These are phyloP conservation scores for Coendou prehensilis DNA, from an alignment of 2,797 vertebrate species.

Conservation along the genomic window DNA sequence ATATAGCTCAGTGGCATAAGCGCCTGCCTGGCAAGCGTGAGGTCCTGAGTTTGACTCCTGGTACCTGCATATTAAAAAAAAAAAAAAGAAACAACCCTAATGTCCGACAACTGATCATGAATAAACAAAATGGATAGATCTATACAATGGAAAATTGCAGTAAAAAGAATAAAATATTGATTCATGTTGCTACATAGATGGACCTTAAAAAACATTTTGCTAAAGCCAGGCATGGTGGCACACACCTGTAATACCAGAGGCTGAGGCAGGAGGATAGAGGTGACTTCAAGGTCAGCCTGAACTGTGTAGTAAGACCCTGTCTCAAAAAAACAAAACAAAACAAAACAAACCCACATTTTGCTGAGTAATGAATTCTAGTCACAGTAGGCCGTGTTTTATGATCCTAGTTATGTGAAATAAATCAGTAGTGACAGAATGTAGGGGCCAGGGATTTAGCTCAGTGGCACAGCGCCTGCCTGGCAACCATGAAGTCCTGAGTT, in stretches of 20 bases:
- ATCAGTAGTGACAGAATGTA: neutral
- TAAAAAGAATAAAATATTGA: slow-evolving; percentile 52
- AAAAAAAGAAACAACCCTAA: neutral
- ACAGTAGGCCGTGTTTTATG: neutral
- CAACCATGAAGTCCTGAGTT: no score
- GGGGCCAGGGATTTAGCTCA: no score
- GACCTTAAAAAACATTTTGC: slow-evolving; percentile 32
- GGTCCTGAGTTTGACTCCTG: no score
- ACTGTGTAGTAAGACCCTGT: neutral
- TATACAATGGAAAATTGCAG: neutral
- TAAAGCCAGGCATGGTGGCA: neutral
- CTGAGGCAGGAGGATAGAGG: neutral
- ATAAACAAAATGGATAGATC: slow-evolving; percentile 28
- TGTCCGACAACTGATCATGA: neutral
- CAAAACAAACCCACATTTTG: neutral
- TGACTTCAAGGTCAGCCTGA: neutral
- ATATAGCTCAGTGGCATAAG: no score
- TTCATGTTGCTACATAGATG: neutral
- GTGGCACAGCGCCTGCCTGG: no score
- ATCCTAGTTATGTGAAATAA: slow-evolving; percentile 14
- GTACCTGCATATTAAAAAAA: no score
- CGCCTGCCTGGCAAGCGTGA: no score
- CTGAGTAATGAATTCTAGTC: neutral
- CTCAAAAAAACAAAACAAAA: neutral
- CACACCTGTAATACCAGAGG: neutral